Percentiles rank a stretch among this genome's conserved stretches.
Conservation (phyloP, 2,113 vertebrate species). For the Corythoichthys intestinalis region DNA sequence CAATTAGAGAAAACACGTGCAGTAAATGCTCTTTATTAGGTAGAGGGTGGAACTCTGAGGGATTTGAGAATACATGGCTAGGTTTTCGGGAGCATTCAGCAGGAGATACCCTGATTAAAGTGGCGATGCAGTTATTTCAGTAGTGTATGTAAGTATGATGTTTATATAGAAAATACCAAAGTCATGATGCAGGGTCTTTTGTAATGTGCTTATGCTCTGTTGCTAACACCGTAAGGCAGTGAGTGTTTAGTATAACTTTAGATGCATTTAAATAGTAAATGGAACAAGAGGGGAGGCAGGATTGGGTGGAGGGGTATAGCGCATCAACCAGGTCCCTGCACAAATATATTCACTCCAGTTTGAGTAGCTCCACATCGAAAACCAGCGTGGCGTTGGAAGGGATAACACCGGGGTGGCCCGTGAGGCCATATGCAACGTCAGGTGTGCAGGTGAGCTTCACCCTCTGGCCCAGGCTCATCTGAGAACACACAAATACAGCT, state of each 20-base stretch:
- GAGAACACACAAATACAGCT: background rate
- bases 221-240: constrained; percentile 85
- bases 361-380: constrained; percentile 97
- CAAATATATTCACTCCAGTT: constrained; percentile 82
- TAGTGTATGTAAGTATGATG: background rate
- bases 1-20: constrained; percentile 46
- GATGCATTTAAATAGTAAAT: constrained; percentile 55
- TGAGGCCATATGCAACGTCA: constrained; percentile 92
- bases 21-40: constrained; percentile 49
- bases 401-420: constrained; percentile 96
- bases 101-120: constrained; percentile 70
- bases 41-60: constrained; percentile 43
- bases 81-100: constrained; percentile 67
- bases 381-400: constrained; percentile 95
- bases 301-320: constrained; percentile 36
- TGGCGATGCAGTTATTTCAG: constrained; percentile 66
- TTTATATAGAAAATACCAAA: constrained; percentile 73
- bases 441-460: constrained; percentile 97
- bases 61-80: constrained; percentile 72
- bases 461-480: constrained; percentile 98
- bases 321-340: constrained; percentile 43
- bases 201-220: constrained; percentile 69
- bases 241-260: constrained; percentile 34
- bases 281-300: constrained; percentile 29
- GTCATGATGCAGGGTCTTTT: constrained; percentile 70